These are phyloP conservation scores for Rhizomys pruinosus DNA, from an alignment of 2,113 vertebrate genomes.

Conservation along the genomic window DNA sequence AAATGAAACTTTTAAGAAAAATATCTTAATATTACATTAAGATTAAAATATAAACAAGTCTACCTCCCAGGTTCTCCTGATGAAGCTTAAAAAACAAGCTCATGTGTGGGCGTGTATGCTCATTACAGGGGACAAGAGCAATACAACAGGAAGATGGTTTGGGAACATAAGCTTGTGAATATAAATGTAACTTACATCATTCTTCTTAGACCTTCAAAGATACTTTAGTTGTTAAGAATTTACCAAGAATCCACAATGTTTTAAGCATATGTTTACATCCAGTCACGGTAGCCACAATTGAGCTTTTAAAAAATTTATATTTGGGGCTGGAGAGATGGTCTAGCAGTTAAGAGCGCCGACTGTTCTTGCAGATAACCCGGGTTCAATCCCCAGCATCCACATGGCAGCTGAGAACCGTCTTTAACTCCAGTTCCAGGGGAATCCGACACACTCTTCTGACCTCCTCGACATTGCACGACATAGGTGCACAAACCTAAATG, in stretches of 20 bases:
- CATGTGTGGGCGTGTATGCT: not conserved
- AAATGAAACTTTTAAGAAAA: not conserved
- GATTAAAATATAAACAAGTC: constrained; percentile 22
- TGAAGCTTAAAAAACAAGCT: constrained; percentile 17
- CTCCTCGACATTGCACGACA: no score
- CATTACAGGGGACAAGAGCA: not conserved
- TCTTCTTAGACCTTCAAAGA: not conserved
- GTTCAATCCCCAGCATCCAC: no score
- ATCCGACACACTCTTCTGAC: no score
- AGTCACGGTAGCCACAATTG: not conserved
- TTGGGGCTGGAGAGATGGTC: no score
- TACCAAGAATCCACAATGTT: not conserved
- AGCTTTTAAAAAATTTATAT: no score
- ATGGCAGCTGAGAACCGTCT: no score
- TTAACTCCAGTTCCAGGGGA: no score
- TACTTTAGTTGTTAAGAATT: not conserved
- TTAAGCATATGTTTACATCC: not conserved
- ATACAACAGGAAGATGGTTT: not conserved
- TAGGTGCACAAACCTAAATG: no score
- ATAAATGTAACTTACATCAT: not conserved
- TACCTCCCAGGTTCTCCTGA: not conserved
- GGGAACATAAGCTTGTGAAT: not conserved
- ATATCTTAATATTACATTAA: not conserved
- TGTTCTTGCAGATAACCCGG: no score
- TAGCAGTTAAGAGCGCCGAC: no score